phyloP scores from a whole-genome alignment of 2,113 vertebrate genomes.

The Tautogolabrus adspersus region DNA sequence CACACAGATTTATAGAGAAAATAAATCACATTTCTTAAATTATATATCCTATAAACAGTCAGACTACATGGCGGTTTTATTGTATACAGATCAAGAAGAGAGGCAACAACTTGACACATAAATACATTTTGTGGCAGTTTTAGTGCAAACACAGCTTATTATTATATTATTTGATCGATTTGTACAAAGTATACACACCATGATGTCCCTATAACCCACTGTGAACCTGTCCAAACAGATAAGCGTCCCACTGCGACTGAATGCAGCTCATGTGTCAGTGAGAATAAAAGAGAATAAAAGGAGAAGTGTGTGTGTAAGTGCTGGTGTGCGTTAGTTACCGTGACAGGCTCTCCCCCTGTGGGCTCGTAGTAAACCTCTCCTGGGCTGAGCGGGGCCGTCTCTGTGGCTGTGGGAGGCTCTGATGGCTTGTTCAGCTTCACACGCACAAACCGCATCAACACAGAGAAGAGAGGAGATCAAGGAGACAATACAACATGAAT shows the following conservation, averaged over 20 bases:
- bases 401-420: conserved; percentile 63
- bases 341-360: conserved; percentile 78
- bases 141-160: neutral
- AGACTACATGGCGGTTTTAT: no score
- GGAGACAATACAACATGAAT: neutral
- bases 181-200: neutral
- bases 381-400: conserved; percentile 72
- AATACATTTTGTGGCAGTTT: neutral
- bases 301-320: neutral
- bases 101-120: neutral
- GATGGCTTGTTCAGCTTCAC: conserved; percentile 76
- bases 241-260: conserved; percentile 15
- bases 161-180: conserved; percentile 15
- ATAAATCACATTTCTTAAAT: neutral
- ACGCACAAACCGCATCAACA: conserved; percentile 18
- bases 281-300: neutral
- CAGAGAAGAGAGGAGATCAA: neutral
- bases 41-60: no score
- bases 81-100: no score
- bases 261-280: conserved; percentile 7
- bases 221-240: conserved; percentile 30
- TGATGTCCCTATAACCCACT: neutral
- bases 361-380: conserved; percentile 81
- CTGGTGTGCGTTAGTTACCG: conserved; percentile 63
- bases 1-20: no score